phyloP scores from a whole-genome alignment of 2,113 vertebrate species.

The Ceyx cyanopectus region DNA sequence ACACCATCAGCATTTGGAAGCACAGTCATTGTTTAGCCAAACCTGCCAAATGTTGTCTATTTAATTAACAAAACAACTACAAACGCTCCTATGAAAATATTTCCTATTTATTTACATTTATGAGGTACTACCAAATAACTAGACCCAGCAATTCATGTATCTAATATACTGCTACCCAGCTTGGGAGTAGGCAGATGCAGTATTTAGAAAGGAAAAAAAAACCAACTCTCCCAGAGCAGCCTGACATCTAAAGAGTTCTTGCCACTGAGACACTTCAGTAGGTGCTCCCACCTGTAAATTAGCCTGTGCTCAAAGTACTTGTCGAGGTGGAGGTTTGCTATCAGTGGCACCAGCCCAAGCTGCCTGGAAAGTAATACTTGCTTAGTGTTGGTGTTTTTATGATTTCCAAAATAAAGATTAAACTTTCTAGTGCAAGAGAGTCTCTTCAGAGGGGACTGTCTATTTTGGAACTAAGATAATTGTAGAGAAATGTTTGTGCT shows the following conservation, averaged over 20 bases:
- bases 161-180: not conserved
- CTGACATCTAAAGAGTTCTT: not conserved
- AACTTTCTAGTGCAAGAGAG: not conserved
- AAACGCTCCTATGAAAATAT: too few relatives aligned
- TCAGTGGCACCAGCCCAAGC: not conserved
- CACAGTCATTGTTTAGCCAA: too few relatives aligned
- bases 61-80: too few relatives aligned
- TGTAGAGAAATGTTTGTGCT: not conserved
- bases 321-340: not conserved
- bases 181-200: not conserved
- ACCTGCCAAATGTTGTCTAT: too few relatives aligned
- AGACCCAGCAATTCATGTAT: accelerated
- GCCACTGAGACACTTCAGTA: not conserved
- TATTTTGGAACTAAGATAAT: not conserved
- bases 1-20: too few relatives aligned
- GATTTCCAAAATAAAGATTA: not conserved
- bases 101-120: too few relatives aligned
- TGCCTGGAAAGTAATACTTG: not conserved
- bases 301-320: not conserved
- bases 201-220: not conserved
- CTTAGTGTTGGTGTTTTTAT: not conserved
- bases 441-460: not conserved
- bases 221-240: not conserved
- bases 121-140: too few relatives aligned
- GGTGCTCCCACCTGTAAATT: not conserved